Conservation (phyloP, 64 coral and sea anemone species). For the Orbicella faveolata region DNA sequence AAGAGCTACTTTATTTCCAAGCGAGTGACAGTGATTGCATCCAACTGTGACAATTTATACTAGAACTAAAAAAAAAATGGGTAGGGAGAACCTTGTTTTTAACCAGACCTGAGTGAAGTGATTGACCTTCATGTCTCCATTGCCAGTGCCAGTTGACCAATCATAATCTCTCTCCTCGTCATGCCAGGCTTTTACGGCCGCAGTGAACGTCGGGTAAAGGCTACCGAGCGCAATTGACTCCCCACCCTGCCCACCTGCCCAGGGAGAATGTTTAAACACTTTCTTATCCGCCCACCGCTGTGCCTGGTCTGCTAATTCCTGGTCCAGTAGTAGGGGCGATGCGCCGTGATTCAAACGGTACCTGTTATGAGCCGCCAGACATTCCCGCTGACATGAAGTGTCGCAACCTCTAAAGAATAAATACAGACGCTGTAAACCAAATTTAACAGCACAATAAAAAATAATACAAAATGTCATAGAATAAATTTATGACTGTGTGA, state of each 20-base stretch:
- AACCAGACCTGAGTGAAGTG: conserved; percentile 80
- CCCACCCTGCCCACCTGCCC: conserved; percentile 86
- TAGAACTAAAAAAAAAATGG: too few relatives aligned
- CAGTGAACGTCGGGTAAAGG: conserved; percentile 80
- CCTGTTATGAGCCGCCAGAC: conserved; percentile 66
- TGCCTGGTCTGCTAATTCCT: conserved; percentile 74
- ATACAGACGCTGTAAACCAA: neutral
- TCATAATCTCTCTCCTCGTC: conserved; percentile 89
- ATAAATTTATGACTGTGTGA: too few relatives aligned
- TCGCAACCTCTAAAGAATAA: conserved; percentile 63
- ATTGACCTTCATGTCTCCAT: conserved; percentile 33
- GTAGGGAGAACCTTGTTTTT: too few relatives aligned
- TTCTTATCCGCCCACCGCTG: conserved; percentile 82
- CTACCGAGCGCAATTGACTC: conserved; percentile 83
- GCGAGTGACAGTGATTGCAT: too few relatives aligned
- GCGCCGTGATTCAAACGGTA: conserved; percentile 86
- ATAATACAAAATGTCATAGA: too few relatives aligned
- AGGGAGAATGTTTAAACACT: conserved; percentile 82
- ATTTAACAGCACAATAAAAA: too few relatives aligned
- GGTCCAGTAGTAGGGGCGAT: conserved; percentile 61
- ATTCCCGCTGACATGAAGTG: conserved; percentile 75
- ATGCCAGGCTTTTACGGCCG: conserved; percentile 92
- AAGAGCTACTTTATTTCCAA: too few relatives aligned
- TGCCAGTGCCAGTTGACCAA: conserved; percentile 58
- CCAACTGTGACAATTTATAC: too few relatives aligned